Conservation (phyloP, 2,113 vertebrate genomes). For the Stictonetta naevosa region DNA sequence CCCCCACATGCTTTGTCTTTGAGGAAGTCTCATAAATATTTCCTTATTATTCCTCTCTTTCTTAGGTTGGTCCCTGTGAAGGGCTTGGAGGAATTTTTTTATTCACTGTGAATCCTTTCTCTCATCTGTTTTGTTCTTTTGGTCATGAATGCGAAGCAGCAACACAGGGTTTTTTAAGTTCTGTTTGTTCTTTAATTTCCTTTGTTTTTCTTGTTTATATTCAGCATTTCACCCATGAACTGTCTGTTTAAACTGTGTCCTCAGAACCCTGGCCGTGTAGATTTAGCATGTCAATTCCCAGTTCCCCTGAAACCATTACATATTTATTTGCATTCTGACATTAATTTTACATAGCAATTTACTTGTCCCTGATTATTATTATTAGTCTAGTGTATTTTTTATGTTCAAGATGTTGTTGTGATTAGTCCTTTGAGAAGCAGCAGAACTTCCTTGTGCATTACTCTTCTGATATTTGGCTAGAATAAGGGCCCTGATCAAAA, state of each 20-base stretch:
- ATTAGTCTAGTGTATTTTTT: background rate
- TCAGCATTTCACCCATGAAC: background rate
- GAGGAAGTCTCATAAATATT: constrained; percentile 43
- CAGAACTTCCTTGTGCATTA: background rate
- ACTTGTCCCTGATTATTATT: background rate
- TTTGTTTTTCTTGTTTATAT: background rate
- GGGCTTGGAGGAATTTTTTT: constrained; percentile 17
- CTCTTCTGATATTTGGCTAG: background rate
- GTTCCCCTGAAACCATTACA: background rate
- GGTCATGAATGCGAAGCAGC: background rate
- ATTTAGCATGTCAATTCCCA: background rate
- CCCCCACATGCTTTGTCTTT: background rate
- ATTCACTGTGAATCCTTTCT: background rate
- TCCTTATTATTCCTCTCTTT: background rate
- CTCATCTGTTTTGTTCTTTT: background rate
- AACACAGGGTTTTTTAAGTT: background rate
- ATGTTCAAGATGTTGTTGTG: background rate
- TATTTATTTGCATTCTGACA: background rate
- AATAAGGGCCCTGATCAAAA: background rate
- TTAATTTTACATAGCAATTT: background rate
- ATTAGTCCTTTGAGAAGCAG: background rate
- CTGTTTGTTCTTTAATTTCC: background rate
- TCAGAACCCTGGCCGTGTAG: background rate
- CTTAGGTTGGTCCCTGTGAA: background rate
- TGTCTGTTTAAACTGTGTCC: background rate